Base-by-base conservation (phyloP, 2,113 vertebrate genomes). In the Donacobius atricapilla region DNA sequence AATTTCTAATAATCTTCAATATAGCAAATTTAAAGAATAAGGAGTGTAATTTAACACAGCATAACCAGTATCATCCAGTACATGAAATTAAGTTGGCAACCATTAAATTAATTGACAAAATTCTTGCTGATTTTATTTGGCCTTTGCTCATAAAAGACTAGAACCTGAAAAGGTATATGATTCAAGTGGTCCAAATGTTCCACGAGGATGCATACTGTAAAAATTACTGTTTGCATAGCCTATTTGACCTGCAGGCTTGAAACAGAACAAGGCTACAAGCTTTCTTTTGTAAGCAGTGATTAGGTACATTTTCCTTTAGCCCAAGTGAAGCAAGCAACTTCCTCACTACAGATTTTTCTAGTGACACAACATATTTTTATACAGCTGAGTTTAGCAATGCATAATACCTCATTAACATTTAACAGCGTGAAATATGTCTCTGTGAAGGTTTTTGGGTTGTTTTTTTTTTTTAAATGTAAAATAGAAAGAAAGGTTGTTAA, bases 351-450 rank as follows among this genome's bases (percentile, higher is more conserved):
- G 72, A 77, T 89, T 95, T 91, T 91, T 78, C 71, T 90, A 81
- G 69, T 77, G 58, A 63, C 39, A 85, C 48, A 78, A 77, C 18
- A 45, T 87, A 88, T 82, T 93, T 96, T 95, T 91, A 75, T 89
- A 86, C 60, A 86, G 68, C 16, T 93, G 70, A 88, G 83, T 94
- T 93, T 84, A 95, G 51, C 61, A 94, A 71, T 53, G 54, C 40
- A 68, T 86, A 87, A 89, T 94, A 88, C 35, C 33, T 79, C 64
- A 85, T 83, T 88, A 95, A 79, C 64, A 95, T 91, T 89, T 90
- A 89, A 71, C 28, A 83, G 37, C 0, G 1, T 82, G 60, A 86
- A 92, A 73, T 91, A 72, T 64, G 35, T 90, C 64, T 84, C 76
- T 65, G 40, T 90, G 66, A 94, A 84, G 22, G 12, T 31, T 88